Evolutionary conservation across 2,113 vertebrate genomes (phyloP).

Genomic region (Mus pahari): DNA sequence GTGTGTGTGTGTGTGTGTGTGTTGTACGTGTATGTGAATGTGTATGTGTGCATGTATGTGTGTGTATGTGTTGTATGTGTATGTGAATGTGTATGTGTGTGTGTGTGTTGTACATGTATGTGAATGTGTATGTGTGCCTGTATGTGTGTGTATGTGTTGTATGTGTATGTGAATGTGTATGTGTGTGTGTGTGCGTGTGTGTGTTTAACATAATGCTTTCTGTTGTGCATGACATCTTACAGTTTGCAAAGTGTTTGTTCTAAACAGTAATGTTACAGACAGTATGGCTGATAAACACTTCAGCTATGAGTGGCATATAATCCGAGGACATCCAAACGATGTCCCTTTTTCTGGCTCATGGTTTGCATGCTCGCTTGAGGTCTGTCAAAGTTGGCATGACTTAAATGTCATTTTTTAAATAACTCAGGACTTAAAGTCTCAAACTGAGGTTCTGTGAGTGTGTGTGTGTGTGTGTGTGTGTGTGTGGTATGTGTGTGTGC

Average conservation of each 20-base stretch:
- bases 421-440: constrained; percentile 75
- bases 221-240: constrained; percentile 51
- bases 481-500: background rate
- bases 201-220: constrained; percentile 8
- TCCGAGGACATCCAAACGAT: background rate
- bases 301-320: constrained; percentile 55
- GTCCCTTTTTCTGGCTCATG: constrained; percentile 53
- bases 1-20: background rate
- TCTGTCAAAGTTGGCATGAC: constrained; percentile 80
- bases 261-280: constrained; percentile 7
- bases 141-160: no score
- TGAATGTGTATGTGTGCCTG: no score
- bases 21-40: background rate
- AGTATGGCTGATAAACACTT: background rate
- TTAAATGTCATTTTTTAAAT: constrained; percentile 86
- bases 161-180: no score
- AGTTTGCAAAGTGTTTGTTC: constrained; percentile 64
- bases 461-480: background rate
- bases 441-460: constrained; percentile 68
- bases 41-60: background rate
- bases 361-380: constrained; percentile 52
- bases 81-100: background rate
- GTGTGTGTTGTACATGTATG: background rate
- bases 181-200: background rate
- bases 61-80: background rate